Evolutionary conservation across 2,888 invertebrate genomes (phyloP), one percentile per base, ranked within the genome.

Genomic region (Charanyca ferruginea): DNA sequence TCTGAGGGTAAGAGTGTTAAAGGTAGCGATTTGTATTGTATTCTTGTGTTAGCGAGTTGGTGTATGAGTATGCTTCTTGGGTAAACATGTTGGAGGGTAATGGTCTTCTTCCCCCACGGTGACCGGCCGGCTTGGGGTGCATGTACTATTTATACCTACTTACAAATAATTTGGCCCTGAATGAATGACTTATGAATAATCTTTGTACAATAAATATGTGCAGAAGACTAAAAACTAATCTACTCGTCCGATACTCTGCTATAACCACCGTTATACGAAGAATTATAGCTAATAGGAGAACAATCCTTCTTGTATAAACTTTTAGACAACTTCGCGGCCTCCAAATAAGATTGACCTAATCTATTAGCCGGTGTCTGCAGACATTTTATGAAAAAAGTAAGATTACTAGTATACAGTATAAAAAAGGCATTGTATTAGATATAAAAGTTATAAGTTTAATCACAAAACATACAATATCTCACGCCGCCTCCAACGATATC

Each of bases 381-480:
- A 48, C 18, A 67, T 35, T 42, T 16, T 16, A 49, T 41, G 41
- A 58, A 67, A 66, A 62, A 66, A 23, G 9, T 23, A 47, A 28
- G 9, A 48, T 9, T 42, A 42, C 42, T 38, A 13, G 38, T 18
- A 23, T 35, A n/a, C n/a, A n/a, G 11, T 18, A 38, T 38, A 42
- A 28, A 53, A 59, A 68, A 51, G 25, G 2, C 18, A 6, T 55
- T 38, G 41, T 53, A 47, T 66, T 45, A 54, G 38, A 72, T 53
- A 53, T 42, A 48, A 72, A 57, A 61, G 55, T 67, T 57, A 55
- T 47, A 53, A 66, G 18, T 20, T 42, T 44, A 54, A 41, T 51
- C 35, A 68, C 32, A 73, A 73, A 62, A 62, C 48, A 62, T 68
- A 45, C 41, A 32, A 44, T 45, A 25, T 52, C 41, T 25, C 44